These are phyloP conservation scores for Ricordea florida DNA, from an alignment of 92 coral and sea anemone species.

Conservation along the genomic window DNA sequence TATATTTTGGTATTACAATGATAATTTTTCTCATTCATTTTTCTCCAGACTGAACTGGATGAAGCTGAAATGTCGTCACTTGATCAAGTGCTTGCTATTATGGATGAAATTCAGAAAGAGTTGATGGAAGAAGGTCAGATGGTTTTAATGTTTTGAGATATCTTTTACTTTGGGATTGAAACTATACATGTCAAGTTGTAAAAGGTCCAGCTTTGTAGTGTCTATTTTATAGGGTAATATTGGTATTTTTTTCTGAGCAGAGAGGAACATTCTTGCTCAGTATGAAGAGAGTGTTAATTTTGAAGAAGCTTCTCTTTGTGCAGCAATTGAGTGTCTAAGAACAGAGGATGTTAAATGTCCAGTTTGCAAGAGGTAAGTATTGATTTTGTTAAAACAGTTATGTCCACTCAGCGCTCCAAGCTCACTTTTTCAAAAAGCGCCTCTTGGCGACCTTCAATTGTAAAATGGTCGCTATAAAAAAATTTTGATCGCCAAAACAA, in stretches of 20 bases:
- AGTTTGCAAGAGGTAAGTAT: conserved; percentile 81
- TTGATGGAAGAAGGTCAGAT: conserved; percentile 76
- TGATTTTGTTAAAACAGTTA: background rate
- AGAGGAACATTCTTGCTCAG: conserved; percentile 65
- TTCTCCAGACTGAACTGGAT: conserved; percentile 40
- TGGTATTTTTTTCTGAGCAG: conserved; percentile 37
- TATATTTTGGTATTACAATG: no score
- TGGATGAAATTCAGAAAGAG: conserved; percentile 95
- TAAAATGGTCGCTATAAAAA: no score
- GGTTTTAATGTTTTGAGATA: background rate
- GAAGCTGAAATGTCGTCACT: conserved; percentile 63
- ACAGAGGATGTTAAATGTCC: conserved; percentile 89
- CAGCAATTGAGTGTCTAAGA: conserved; percentile 82
- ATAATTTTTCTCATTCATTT: background rate
- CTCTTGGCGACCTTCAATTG: no score
- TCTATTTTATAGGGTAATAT: background rate
- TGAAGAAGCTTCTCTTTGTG: conserved; percentile 95
- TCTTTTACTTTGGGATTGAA: background rate
- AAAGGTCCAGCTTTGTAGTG: background rate
- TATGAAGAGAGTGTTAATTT: conserved; percentile 84
- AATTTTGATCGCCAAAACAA: no score
- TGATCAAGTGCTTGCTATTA: conserved; percentile 67
- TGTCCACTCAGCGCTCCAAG: background rate
- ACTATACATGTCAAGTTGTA: background rate
- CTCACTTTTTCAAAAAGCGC: no score